A percentile compares a stretch with the other conserved stretches of the same genome.
Conservation (phyloP, 2,888 invertebrate genomes). For the Polylopha cassiicola region DNA sequence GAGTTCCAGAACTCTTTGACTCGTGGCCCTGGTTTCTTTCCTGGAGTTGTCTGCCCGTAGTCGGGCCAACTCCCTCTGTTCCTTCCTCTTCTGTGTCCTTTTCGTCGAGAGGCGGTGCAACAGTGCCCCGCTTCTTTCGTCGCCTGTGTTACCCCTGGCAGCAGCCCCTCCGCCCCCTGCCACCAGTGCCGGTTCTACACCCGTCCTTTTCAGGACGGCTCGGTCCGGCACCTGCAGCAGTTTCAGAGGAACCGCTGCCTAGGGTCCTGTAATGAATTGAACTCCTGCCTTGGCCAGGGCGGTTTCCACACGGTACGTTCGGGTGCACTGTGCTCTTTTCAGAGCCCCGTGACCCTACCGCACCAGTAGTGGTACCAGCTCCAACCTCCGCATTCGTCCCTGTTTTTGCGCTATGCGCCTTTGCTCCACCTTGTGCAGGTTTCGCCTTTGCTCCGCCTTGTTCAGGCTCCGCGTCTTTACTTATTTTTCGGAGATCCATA, state of each 20-base stretch:
- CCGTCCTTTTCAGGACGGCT: background rate
- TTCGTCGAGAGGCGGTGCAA: background rate
- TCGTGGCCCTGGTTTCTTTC: background rate
- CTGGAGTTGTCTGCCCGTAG: background rate
- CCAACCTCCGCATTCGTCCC: background rate
- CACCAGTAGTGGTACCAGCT: background rate
- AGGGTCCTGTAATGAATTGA: no score
- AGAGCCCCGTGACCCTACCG: no score
- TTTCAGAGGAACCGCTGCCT: background rate
- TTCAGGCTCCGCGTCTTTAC: background rate
- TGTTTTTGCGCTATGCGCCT: constrained; percentile 2
- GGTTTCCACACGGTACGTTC: no score
- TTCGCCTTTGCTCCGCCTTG: no score
- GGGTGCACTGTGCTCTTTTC: no score
- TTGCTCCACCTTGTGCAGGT: constrained; percentile 2
- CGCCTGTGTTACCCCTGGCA: no score
- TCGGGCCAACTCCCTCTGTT: no score
- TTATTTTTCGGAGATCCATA: background rate
- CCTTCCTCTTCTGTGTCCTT: no score
- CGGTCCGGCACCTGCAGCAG: background rate
- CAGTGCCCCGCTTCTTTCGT: background rate
- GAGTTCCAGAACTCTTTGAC: background rate
- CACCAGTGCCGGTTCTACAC: background rate
- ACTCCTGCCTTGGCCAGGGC: no score
- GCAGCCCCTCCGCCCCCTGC: background rate